Evolutionary conservation across 2,113 vertebrate genomes (phyloP).

Genomic region (Hemiprocne comata): DNA sequence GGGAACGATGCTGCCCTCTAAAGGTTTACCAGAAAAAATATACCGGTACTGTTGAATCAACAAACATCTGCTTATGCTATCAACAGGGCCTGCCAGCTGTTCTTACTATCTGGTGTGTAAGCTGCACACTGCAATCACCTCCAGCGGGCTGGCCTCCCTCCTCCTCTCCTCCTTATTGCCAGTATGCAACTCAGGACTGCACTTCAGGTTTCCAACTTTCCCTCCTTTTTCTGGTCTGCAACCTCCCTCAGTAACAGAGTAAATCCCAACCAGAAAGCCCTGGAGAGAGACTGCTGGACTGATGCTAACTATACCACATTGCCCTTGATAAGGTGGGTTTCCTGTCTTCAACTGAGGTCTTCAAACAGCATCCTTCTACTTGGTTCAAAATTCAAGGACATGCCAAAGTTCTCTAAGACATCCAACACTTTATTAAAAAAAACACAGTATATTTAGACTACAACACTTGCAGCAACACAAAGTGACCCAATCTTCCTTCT

Average conservation of each 20-base stretch:
- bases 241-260: rapidly evolving
- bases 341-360: not conserved
- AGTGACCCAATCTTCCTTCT: not conserved
- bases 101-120: no score
- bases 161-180: not conserved
- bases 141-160: not conserved
- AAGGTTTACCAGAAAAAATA: constrained; percentile 7
- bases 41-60: rapidly evolving
- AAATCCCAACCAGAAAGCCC: not conserved
- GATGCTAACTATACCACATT: not conserved
- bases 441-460: not conserved
- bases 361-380: not conserved
- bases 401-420: not conserved
- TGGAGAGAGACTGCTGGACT: not conserved
- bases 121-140: no score
- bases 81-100: not conserved
- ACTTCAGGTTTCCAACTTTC: not conserved
- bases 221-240: not conserved
- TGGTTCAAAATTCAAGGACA: not conserved
- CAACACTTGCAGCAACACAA: not conserved
- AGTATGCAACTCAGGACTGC: not conserved
- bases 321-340: not conserved
- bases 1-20: constrained; percentile 59
- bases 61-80: not conserved
- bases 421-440: not conserved